Evolutionary conservation across 2,888 invertebrate genomes (phyloP), one percentile per base, ranked within the genome.

Genomic region (Leptogaster cylindrica): DNA sequence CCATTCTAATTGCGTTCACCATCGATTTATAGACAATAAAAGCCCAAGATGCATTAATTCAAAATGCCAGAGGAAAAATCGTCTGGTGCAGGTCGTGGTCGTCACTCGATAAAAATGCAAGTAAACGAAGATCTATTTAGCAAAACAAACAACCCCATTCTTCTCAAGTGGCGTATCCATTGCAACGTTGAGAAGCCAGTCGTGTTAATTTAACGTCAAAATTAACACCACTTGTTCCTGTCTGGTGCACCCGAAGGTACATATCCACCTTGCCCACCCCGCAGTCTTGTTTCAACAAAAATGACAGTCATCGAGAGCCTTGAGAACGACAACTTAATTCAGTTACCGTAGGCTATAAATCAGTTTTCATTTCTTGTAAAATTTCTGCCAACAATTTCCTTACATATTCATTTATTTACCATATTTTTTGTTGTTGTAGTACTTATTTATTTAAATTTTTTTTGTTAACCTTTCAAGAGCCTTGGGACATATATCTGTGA

Each of bases 141-240:
- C 36, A 44, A 7, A 41, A 41, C 44, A 44, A 44, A 41, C 61
- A 44, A 41, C 61, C 44, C 14, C 16, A 18, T 7, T 27, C 28
- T 18, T 16, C 61, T 44, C 44, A 28, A 61, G 61, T 61, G 61
- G 44, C 61, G 44, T 44, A 61, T 61, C 61, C 44, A 44, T 44
- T 28, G 61, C 61, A 61, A 16, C n/a, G n/a, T 61, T 16, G 61
- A 44, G 44, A 18, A 41, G 61, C 20, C 33, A 36, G 27, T 16
- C 41, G 61, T 61, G 44, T 44, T 61, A 61, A 61, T 61, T 61
- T 61, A 61, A 16, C 61, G 61, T 61, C 61, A 61, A 61, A 61
- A 61, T 61, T 61, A 61, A 61, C 61, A 61, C 61, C 61, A 28
- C 61, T 61, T 44, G 61, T 61, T 61, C 44, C 44, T 44, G 44